A percentile compares a stretch with the other conserved stretches of the same genome.
Conservation (phyloP, 2,888 invertebrate genomes). For the Caenorhabditis macrosperma region DNA sequence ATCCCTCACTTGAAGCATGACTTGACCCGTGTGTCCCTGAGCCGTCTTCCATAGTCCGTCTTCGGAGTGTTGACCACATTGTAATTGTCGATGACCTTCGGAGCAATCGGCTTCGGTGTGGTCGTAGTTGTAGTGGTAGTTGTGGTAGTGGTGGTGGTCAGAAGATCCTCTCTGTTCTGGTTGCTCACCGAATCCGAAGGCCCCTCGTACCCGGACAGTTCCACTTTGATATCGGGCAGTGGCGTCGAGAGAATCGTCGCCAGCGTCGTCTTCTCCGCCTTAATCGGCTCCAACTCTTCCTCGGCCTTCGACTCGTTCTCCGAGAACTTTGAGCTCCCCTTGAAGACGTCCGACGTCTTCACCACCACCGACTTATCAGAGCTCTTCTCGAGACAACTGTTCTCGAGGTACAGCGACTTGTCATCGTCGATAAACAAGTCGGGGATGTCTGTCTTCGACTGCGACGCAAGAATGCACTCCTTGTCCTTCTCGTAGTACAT, state of each 20-base stretch:
- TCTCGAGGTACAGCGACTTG: slow-evolving; percentile 70
- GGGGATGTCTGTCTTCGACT: slow-evolving; percentile 66
- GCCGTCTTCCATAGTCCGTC: slow-evolving; percentile 60
- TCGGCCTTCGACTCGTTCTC: slow-evolving; percentile 26
- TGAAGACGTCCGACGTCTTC: slow-evolving; percentile 55
- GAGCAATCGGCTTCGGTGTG: slow-evolving; percentile 46
- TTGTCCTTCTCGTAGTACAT: slow-evolving; percentile 74
- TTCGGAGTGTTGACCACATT: slow-evolving; percentile 60
- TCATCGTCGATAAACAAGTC: slow-evolving; percentile 73
- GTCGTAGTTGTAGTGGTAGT: slow-evolving; percentile 45
- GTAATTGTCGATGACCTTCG: slow-evolving; percentile 60
- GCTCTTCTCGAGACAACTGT: slow-evolving; percentile 61
- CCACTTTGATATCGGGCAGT: slow-evolving; percentile 31
- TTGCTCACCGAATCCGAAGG: slow-evolving; percentile 61
- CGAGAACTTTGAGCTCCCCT: slow-evolving; percentile 50
- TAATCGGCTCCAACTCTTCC: slow-evolving; percentile 24
- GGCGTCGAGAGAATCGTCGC: slow-evolving; percentile 22
- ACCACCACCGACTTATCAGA: slow-evolving; percentile 50
- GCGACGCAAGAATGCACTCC: slow-evolving; percentile 74
- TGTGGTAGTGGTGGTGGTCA: slow-evolving; percentile 44
- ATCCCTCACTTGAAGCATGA: slow-evolving; percentile 64
- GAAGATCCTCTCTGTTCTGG: slow-evolving; percentile 40
- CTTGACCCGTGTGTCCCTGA: slow-evolving; percentile 61
- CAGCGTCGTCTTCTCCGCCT: slow-evolving; percentile 34
- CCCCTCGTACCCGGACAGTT: slow-evolving; percentile 66